Evolutionary conservation across 2,888 invertebrate species (phyloP), one percentile per base, ranked within the genome.

Genomic region (Acronicta psi): DNA sequence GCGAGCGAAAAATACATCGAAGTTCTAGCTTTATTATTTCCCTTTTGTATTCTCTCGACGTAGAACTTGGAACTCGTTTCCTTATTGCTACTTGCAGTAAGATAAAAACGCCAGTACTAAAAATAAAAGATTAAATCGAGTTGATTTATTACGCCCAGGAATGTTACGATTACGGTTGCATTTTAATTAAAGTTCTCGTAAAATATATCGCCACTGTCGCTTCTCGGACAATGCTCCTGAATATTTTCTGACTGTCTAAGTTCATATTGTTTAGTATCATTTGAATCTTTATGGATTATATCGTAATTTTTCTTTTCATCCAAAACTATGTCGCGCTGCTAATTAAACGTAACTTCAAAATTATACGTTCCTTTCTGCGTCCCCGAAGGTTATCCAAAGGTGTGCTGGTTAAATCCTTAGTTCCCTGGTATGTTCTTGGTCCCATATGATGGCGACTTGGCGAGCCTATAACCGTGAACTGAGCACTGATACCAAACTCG

Each of bases 21-120:
- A n/a, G n/a, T n/a, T n/a, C n/a, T n/a, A 37, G 34, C 36, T 52
- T 45, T 46, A 42, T 54, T 72, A 53, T 55, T 54, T 74, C 57
- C 14, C 23, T 50, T 55, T 62, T 57, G 45, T 66, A 46, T 53
- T 66, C 59, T 65, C 5, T 62, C 47, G 41, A 42, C 41, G 23
- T 16, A 41, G n/a, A 58, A 40, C 49, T 42, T 20, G 23, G 41
- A 18, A 14, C 29, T 17, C n/a, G 29, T 18, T 59, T 72, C 49
- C 59, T 57, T 57, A 62, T 62, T 55, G 41, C 46, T 29, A 51
- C 31, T 45, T 36, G 31, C 53, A 41, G 34, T 40, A 20, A 57
- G 49, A 72, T 75, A 75, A 62, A 57, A 62, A 44, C 16, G 34
- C 2, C 1, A 37, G 8, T 37, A 5, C 43, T 57, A 43, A 46